phyloP scores from a whole-genome alignment of 2,888 invertebrate species.

The Hipparchia semele region DNA sequence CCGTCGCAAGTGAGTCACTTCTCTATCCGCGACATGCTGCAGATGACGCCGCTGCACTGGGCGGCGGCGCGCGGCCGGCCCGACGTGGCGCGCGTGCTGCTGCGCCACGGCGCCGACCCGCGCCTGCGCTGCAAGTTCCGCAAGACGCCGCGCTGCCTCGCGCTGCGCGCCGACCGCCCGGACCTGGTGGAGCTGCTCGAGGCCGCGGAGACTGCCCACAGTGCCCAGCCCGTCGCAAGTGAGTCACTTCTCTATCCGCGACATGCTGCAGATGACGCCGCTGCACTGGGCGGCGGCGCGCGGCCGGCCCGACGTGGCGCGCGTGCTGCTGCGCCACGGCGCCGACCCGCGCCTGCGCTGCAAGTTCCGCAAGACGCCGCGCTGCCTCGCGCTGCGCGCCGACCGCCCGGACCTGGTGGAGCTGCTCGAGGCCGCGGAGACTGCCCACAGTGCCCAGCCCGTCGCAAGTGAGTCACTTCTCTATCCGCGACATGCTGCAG shows the following conservation, averaged over 20 bases:
- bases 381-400: constrained; percentile 94
- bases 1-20: too few species aligned
- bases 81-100: constrained; percentile 83
- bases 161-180: constrained; percentile 42
- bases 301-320: constrained; percentile 86
- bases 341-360: constrained; percentile 93
- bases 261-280: constrained; percentile 63
- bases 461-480: too few species aligned
- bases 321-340: constrained; percentile 91
- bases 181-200: constrained; percentile 48
- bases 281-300: constrained; percentile 92
- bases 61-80: constrained; percentile 92
- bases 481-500: constrained; percentile 63
- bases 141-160: constrained; percentile 59
- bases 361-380: constrained; percentile 92
- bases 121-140: constrained; percentile 70
- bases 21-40: constrained; percentile 61
- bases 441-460: constrained; percentile 32
- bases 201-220: constrained; percentile 25
- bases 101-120: constrained; percentile 89
- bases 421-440: constrained; percentile 83
- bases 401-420: constrained; percentile 90
- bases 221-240: too few species aligned
- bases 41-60: constrained; percentile 96
- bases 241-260: too few species aligned